Percentiles rank a stretch among this genome's conserved stretches.
These are phyloP conservation scores for Brachionus paranguensis DNA, from an alignment of 1,140 invertebrate genomes.

Conservation along the genomic window DNA sequence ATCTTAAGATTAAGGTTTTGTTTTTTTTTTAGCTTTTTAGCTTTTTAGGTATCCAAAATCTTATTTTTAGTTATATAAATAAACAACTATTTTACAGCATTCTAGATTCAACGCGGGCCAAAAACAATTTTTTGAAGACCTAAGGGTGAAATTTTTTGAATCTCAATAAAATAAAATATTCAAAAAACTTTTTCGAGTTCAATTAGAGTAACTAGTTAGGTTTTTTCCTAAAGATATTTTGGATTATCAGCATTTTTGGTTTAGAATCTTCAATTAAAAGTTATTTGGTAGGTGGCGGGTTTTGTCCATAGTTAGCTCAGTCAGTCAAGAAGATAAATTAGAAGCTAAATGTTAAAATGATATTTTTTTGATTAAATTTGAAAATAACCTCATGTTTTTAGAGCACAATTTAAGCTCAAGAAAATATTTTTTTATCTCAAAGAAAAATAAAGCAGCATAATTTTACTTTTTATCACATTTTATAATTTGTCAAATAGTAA, in stretches of 20 bases:
- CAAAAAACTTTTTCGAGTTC: background rate
- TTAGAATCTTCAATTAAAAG: background rate
- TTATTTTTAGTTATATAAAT: conserved; percentile 18
- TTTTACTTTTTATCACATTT: background rate
- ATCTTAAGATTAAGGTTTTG: background rate
- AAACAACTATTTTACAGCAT: conserved; percentile 18
- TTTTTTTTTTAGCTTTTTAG: background rate
- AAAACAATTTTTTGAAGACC: conserved; percentile 16
- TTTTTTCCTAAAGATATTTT: background rate
- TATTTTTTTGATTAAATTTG: background rate
- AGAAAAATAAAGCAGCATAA: background rate
- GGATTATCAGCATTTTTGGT: background rate
- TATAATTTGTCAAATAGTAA: background rate
- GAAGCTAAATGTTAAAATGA: background rate
- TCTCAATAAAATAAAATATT: background rate
- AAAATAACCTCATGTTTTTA: background rate
- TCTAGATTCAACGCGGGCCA: background rate
- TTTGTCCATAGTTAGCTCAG: background rate
- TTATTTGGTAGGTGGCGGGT: background rate
- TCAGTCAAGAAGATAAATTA: background rate
- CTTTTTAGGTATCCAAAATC: background rate
- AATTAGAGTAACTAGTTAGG: background rate
- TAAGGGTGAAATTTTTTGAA: background rate
- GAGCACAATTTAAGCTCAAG: background rate
- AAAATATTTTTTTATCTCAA: background rate